Evolutionary conservation across 2,888 invertebrate species (phyloP).

Genomic region (Drosophila tanythrix): DNA sequence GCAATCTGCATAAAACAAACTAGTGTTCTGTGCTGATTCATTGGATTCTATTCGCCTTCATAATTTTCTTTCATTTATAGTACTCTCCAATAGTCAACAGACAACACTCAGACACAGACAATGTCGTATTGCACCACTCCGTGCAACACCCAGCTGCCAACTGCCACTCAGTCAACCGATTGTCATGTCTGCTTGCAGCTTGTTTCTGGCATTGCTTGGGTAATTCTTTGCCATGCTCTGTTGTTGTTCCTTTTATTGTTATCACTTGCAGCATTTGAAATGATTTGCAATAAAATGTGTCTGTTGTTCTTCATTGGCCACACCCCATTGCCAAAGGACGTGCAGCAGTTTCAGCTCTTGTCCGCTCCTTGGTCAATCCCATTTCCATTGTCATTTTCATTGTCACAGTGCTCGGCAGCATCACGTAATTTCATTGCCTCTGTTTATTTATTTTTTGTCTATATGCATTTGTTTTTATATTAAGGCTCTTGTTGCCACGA

Average conservation of each 20-base stretch:
- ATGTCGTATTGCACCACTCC: constrained; percentile 18
- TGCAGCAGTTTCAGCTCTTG: constrained; percentile 41
- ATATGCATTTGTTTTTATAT: constrained; percentile 44
- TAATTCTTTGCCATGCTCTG: constrained; percentile 18
- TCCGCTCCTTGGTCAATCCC: constrained; percentile 27
- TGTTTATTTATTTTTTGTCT: constrained; percentile 54
- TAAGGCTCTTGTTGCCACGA: constrained; percentile 22
- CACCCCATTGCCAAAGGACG: constrained; percentile 79
- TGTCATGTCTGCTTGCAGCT: constrained; percentile 65
- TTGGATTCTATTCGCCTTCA: constrained; percentile 26
- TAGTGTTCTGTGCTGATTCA: constrained; percentile 7
- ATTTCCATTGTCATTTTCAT: constrained; percentile 44
- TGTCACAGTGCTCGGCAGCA: constrained; percentile 61
- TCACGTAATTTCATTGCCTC: constrained; percentile 77
- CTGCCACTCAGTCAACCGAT: constrained; percentile 43
- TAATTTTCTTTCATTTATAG: constrained; percentile 21
- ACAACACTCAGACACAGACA: constrained; percentile 28
- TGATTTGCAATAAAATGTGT: constrained; percentile 82
- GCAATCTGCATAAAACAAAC: not conserved
- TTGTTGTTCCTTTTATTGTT: constrained; percentile 50
- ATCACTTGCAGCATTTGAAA: constrained; percentile 82
- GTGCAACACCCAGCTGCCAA: constrained; percentile 34
- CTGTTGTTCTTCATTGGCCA: constrained; percentile 72
- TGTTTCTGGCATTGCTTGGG: constrained; percentile 31
- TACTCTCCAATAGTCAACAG: constrained; percentile 4